These are phyloP conservation scores for Homarus americanus DNA, from an alignment of 1,140 invertebrate species.

Conservation along the genomic window DNA sequence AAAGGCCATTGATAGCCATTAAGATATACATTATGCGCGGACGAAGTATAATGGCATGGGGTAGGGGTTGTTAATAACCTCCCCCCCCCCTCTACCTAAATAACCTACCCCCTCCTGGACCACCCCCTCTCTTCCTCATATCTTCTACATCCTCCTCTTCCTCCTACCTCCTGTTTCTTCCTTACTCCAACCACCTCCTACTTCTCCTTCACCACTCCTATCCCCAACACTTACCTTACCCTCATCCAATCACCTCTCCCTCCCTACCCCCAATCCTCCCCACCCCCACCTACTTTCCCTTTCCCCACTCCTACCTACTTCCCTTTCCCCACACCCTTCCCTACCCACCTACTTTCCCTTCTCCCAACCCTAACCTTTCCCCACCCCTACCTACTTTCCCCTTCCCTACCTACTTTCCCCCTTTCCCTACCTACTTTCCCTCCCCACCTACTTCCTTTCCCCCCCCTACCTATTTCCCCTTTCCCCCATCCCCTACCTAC, in stretches of 20 bases:
- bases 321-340: background rate
- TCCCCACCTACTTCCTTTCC: too few species aligned
- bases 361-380: background rate
- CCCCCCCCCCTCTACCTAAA: background rate
- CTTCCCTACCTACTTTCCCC: background rate
- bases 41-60: constrained; percentile 34
- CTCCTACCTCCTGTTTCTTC: background rate
- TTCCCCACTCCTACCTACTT: background rate
- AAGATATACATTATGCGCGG: constrained; percentile 38
- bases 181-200: background rate
- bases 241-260: background rate
- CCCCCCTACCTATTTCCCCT: background rate
- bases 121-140: too few species aligned
- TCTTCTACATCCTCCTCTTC: constrained; percentile 16
- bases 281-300: background rate
- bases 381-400: background rate
- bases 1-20: constrained; percentile 49
- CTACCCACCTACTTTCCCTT: background rate
- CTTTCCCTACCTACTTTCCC: background rate
- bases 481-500: background rate
- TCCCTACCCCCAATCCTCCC: background rate
- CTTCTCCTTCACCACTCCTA: background rate
- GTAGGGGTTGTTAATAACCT: constrained; percentile 1
- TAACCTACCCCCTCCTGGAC: too few species aligned
- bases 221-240: background rate